Conservation (phyloP, 92 coral and sea anemone species). For the Actinostola sp. region DNA sequence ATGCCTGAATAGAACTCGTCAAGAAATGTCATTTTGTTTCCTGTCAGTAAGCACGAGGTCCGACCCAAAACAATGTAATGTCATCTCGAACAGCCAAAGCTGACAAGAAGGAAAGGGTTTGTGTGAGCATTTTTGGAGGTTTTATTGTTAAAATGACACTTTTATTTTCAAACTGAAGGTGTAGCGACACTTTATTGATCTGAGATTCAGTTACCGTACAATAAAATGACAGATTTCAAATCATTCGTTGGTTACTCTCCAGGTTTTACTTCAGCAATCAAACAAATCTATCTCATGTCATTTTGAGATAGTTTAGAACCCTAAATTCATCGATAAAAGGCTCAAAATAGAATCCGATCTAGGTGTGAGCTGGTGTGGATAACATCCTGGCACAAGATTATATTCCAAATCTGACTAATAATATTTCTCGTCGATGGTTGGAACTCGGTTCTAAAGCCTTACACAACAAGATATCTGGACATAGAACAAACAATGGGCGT, state of each 20-base stretch:
- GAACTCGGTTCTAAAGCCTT: background rate
- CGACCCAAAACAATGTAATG: slow-evolving; percentile 27
- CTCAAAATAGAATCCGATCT: slow-evolving; percentile 21
- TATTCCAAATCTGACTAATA: slow-evolving; percentile 4
- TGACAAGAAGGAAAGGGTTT: slow-evolving; percentile 14
- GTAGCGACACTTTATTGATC: no score
- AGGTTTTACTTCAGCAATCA: no score
- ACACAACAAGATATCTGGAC: background rate
- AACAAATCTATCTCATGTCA: no score
- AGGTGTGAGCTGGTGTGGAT: slow-evolving; percentile 9
- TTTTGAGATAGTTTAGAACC: no score
- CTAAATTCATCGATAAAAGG: slow-evolving; percentile 14
- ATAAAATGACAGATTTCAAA: no score
- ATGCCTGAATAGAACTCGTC: slow-evolving; percentile 23
- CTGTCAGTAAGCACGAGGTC: slow-evolving; percentile 31
- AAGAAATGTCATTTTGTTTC: slow-evolving; percentile 31
- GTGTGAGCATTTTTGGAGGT: background rate
- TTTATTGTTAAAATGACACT: no score
- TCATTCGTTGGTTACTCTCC: no score
- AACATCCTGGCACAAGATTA: slow-evolving; percentile 6
- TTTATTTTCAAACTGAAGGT: no score
- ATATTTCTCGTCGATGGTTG: background rate
- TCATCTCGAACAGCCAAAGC: background rate
- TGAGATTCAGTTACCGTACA: no score
- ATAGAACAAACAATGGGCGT: background rate